Base-by-base conservation (phyloP, 1,140 invertebrate species). In the Helicoverpa zea region DNA sequence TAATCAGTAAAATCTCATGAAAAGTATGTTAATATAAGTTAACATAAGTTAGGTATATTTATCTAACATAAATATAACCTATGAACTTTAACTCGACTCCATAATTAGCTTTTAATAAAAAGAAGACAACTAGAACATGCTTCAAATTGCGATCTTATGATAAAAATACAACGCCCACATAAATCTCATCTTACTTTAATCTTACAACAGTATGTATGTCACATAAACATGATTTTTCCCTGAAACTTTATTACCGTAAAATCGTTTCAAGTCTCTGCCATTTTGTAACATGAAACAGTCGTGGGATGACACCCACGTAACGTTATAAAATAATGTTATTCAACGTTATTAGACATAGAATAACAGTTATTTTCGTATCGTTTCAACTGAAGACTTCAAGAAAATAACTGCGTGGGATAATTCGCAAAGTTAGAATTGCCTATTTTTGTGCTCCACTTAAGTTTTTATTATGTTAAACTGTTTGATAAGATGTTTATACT, bases 291-390 rank as follows among this genome's bases (percentile, higher is more conserved):
- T 18, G 14, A 43, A 66, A 66, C 35, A 49, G 1, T 49, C 47
- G 16, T 49, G 11, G n/a, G 12, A 4, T 66, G 63, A 18, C 3
- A 47, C 63, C 63, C 14, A 64, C 61, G 63, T 47, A 43, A 16
- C 61, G 14, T 64, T 64, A 43, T 47, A 47, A 66, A 66, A 66
- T 43, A 66, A 66, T 43, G 35, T 66, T 18, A 16, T 47, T 47
- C 14, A 59, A 59, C 29, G 13, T 64, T 66, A 16, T 47, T 35
- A 35, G 35, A 63, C 29, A 11, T 63, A 23, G 11, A 14, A 4
- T 23, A 59, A 64, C 13, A 14, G 30, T 64, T 64, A 64, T 64
- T 64, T 43, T 43, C 30, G 13, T 14, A 64, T 2, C 30, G 9
- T 43, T n/a, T n/a, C 2, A 1, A 30, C 13, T 64, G 29, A 64